Conservation (phyloP, 2,797 vertebrate genomes). For the Brachyrhaphis roseni region DNA sequence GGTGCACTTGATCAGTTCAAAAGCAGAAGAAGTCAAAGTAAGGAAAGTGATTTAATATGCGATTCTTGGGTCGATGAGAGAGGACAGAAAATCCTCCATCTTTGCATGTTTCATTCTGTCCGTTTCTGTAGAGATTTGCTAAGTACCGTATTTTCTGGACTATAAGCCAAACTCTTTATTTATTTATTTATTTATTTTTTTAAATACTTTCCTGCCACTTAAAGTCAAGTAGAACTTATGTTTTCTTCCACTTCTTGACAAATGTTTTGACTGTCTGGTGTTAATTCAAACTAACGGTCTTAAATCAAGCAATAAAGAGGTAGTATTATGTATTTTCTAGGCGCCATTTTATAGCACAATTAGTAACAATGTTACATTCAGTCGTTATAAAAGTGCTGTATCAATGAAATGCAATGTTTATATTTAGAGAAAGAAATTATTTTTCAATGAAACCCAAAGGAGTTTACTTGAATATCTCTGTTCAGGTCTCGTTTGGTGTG, state of each 20-base stretch:
- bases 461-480: neutral
- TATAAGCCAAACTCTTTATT: no score
- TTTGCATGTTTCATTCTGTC: neutral
- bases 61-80: neutral
- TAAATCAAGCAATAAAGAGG: no score
- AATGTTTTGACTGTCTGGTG: no score
- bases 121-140: neutral
- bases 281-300: no score
- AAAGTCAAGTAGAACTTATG: no score
- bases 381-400: no score
- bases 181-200: no score
- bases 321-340: no score
- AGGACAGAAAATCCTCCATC: neutral
- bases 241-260: no score
- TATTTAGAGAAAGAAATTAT: neutral
- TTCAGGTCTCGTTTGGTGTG: neutral
- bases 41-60: conserved; percentile 12
- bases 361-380: no score
- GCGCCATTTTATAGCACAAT: no score
- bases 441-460: neutral
- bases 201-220: no score
- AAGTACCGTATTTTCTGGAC: neutral
- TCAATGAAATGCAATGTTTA: neutral
- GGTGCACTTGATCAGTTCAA: neutral
- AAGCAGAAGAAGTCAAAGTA: conserved; percentile 30